phyloP scores from a whole-genome alignment of 2,113 vertebrate genomes.

The Apodemus speciosus region DNA sequence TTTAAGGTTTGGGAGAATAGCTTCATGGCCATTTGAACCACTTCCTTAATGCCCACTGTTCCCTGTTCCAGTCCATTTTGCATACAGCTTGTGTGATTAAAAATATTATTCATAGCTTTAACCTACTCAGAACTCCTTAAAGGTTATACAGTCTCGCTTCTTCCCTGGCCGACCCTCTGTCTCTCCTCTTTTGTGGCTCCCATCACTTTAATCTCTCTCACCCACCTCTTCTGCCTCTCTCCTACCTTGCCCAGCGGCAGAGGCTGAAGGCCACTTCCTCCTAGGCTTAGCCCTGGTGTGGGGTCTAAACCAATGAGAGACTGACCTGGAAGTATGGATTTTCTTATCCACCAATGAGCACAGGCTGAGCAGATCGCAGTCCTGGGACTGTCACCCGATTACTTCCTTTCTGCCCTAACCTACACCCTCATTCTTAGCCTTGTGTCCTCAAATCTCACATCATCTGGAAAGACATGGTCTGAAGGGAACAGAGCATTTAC shows the following conservation, averaged over 20 bases:
- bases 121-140: slow-evolving; percentile 31
- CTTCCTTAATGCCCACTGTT: slow-evolving; percentile 54
- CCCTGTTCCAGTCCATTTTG: slow-evolving; percentile 47
- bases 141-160: not conserved
- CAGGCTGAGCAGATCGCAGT: not conserved
- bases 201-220: not conserved
- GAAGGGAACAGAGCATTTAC: not conserved
- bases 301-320: not conserved
- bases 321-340: not conserved
- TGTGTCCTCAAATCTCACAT: not conserved
- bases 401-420: not conserved
- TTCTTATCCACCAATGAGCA: not conserved
- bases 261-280: not conserved
- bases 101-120: slow-evolving; percentile 24
- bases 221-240: not conserved
- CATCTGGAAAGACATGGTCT: not conserved
- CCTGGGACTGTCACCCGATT: not conserved
- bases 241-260: not conserved
- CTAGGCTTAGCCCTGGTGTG: not conserved
- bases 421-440: not conserved
- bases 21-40: slow-evolving; percentile 65
- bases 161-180: not conserved
- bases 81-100: slow-evolving; percentile 27
- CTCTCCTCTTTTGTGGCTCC: too few species aligned
- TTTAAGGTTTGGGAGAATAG: slow-evolving; percentile 59